A percentile compares a stretch with the other conserved stretches of the same genome.
These are phyloP conservation scores for Aspidoscelis tigris DNA, from an alignment of 2,113 vertebrate species.

Conservation along the genomic window DNA sequence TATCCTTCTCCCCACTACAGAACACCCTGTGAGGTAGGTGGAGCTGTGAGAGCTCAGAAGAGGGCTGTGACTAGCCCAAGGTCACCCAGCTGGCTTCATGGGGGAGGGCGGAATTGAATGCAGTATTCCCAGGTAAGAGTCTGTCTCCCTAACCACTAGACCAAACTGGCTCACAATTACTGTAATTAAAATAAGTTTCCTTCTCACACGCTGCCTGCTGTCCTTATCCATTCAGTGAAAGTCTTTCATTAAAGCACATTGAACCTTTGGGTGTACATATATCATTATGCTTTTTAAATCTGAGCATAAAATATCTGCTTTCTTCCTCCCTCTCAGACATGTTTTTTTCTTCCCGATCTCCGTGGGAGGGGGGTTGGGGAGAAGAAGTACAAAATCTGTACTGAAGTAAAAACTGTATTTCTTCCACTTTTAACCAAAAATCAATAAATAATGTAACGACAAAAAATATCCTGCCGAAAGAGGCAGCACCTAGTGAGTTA, in stretches of 20 bases:
- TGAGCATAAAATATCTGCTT: constrained; percentile 43
- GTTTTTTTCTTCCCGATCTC: constrained; percentile 38
- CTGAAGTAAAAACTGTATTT: constrained; percentile 63
- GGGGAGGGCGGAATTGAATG: too few species aligned
- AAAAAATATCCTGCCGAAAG: constrained; percentile 68
- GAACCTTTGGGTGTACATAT: constrained; percentile 43
- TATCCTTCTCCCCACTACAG: too few species aligned
- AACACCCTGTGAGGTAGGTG: too few species aligned
- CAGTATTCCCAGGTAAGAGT: too few species aligned
- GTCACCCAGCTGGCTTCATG: too few species aligned
- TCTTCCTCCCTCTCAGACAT: constrained; percentile 42
- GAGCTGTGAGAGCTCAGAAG: too few species aligned
- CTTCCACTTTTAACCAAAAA: constrained; percentile 60
- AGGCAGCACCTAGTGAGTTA: constrained; percentile 76
- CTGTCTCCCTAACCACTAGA: too few species aligned
- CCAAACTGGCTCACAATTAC: background rate
- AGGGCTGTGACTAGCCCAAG: too few species aligned
- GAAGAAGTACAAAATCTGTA: constrained; percentile 53
- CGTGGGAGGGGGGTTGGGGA: constrained; percentile 31
- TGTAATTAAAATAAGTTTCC: background rate
- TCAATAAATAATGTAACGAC: constrained; percentile 56
- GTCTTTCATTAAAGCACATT: constrained; percentile 29
- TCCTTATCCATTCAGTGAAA: constrained; percentile 33
- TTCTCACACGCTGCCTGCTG: background rate
- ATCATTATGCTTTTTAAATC: constrained; percentile 34